A percentile compares a stretch with the other conserved stretches of the same genome.
These are phyloP conservation scores for Philopotamus ludificatus DNA, from an alignment of 1,140 invertebrate species.

Conservation along the genomic window DNA sequence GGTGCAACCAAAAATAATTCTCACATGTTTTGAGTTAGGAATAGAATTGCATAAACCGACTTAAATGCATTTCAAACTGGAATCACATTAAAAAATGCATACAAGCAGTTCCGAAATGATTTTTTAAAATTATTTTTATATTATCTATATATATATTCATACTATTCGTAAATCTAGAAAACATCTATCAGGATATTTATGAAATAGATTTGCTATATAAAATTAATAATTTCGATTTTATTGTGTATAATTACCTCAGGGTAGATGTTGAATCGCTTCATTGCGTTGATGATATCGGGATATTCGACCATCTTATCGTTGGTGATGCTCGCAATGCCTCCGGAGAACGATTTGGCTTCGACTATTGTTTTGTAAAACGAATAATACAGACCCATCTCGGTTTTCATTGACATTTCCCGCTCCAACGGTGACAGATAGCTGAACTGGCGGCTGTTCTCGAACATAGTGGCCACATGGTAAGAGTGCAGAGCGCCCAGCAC, in stretches of 20 bases:
- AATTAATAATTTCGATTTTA: conserved; percentile 9
- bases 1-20: no score
- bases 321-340: conserved; percentile 65
- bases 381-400: conserved; percentile 86
- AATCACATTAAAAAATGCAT: no score
- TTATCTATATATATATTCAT: not conserved
- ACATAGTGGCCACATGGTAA: conserved; percentile 69
- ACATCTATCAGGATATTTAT: not conserved
- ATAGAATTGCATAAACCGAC: no score
- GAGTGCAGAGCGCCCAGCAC: no score
- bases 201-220: not conserved
- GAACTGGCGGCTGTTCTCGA: conserved; percentile 80
- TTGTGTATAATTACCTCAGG: conserved; percentile 66
- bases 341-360: conserved; percentile 62
- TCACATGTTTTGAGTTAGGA: no score
- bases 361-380: conserved; percentile 83
- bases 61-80: no score
- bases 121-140: not conserved
- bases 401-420: conserved; percentile 77
- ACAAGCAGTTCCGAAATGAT: not conserved
- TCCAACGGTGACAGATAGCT: conserved; percentile 80
- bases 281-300: conserved; percentile 75
- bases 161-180: not conserved
- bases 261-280: conserved; percentile 78
- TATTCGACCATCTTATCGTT: conserved; percentile 78